These are phyloP conservation scores for Nothobranchius furzeri DNA, from an alignment of 2,113 vertebrate genomes.

Conservation along the genomic window DNA sequence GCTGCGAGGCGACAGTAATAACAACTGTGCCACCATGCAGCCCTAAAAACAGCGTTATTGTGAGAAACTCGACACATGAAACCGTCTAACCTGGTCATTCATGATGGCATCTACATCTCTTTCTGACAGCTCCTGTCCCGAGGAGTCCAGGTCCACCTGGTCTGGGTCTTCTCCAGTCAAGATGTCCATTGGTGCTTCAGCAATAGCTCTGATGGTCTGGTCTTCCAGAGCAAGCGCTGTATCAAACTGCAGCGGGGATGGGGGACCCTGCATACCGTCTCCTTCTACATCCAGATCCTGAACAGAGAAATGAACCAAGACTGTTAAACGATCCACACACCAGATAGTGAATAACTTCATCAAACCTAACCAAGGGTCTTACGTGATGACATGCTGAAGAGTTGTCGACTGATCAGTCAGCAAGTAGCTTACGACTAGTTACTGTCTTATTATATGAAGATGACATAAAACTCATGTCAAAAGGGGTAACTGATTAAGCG, in stretches of 20 bases:
- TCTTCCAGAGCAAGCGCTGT: slow-evolving; percentile 87
- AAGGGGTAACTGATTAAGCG: too few species aligned
- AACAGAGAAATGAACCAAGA: neutral
- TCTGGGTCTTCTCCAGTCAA: slow-evolving; percentile 82
- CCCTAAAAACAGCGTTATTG: neutral
- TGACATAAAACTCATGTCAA: too few species aligned
- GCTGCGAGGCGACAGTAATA: too few species aligned
- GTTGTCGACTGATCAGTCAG: too few species aligned
- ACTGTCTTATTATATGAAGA: too few species aligned
- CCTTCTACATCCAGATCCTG: slow-evolving; percentile 97
- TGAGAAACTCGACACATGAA: neutral
- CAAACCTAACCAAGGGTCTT: too few species aligned
- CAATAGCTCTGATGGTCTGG: slow-evolving; percentile 84
- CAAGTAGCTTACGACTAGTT: too few species aligned
- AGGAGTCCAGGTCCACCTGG: slow-evolving; percentile 55
- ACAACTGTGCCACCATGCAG: too few species aligned
- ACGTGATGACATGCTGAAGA: too few species aligned
- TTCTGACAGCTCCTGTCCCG: slow-evolving; percentile 72
- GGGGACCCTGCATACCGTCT: slow-evolving; percentile 91
- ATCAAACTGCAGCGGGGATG: slow-evolving; percentile 93
- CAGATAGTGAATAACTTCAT: too few species aligned
- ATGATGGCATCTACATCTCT: slow-evolving; percentile 69
- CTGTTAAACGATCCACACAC: too few species aligned
- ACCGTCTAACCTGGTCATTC: slow-evolving; percentile 67
- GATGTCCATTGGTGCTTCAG: slow-evolving; percentile 86